These are phyloP conservation scores for Arge pagana DNA, from an alignment of 2,888 invertebrate species.

Conservation along the genomic window DNA sequence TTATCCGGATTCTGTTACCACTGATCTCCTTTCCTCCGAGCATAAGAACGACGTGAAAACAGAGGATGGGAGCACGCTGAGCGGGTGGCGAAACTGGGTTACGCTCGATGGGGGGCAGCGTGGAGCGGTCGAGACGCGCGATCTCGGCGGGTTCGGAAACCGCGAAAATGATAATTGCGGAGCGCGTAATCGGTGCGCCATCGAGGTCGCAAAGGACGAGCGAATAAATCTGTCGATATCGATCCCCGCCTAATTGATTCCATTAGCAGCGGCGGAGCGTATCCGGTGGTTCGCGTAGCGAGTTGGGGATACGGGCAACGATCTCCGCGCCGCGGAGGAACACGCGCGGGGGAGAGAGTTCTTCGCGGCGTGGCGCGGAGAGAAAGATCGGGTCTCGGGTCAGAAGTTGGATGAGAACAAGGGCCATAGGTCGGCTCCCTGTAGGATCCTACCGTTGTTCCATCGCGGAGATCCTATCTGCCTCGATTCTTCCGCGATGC, in stretches of 20 bases:
- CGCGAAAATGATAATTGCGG: constrained; percentile 27
- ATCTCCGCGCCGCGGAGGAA: constrained; percentile 10
- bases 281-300: constrained; percentile 19
- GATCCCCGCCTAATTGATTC: constrained; percentile 46
- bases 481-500: not conserved
- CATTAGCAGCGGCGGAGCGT: constrained; percentile 36
- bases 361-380: constrained; percentile 7
- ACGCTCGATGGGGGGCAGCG: too few species aligned
- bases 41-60: too few species aligned
- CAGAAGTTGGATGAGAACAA: constrained; percentile 19
- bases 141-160: too few species aligned
- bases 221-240: constrained; percentile 50
- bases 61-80: too few species aligned
- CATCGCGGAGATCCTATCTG: constrained; percentile 9
- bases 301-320: constrained; percentile 6
- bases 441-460: constrained; percentile 25
- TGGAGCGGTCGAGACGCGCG: too few species aligned
- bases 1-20: too few species aligned
- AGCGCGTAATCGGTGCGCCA: constrained; percentile 35
- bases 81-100: too few species aligned
- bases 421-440: constrained; percentile 22
- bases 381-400: constrained; percentile 9
- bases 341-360: not conserved
- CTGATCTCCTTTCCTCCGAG: too few species aligned
- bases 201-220: constrained; percentile 39